Evolutionary conservation across 2,888 invertebrate genomes (phyloP).

Genomic region (Tineola bisselliella): DNA sequence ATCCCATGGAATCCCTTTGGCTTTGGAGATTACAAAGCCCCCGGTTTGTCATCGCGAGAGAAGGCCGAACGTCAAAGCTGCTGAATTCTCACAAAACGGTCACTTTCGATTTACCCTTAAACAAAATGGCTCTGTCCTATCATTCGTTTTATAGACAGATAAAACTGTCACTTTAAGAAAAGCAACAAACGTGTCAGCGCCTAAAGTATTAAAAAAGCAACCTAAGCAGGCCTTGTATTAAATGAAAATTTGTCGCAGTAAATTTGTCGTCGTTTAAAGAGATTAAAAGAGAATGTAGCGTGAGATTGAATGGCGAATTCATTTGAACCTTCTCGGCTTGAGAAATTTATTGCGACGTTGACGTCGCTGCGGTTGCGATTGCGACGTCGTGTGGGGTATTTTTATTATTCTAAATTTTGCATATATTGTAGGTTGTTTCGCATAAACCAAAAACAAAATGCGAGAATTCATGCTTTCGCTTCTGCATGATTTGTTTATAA

Average conservation of each 20-base stretch:
- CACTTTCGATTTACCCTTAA: slow-evolving; percentile 19
- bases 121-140: slow-evolving; percentile 23
- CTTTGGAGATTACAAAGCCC: slow-evolving; percentile 13
- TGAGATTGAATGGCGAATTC: slow-evolving; percentile 58
- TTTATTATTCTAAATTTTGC: slow-evolving; percentile 13
- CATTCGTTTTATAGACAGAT: slow-evolving; percentile 26
- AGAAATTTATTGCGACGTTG: slow-evolving; percentile 46
- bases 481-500: background rate
- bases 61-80: background rate
- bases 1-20: background rate
- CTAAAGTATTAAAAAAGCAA: slow-evolving; percentile 26
- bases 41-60: background rate
- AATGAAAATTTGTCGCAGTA: slow-evolving; percentile 54
- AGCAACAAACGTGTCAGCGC: slow-evolving; percentile 39
- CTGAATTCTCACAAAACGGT: background rate
- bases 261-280: slow-evolving; percentile 58
- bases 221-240: slow-evolving; percentile 36
- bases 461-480: background rate
- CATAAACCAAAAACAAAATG: background rate
- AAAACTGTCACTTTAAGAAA: slow-evolving; percentile 21
- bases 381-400: slow-evolving; percentile 25
- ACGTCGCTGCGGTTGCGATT: slow-evolving; percentile 21
- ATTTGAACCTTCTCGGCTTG: slow-evolving; percentile 39
- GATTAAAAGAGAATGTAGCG: slow-evolving; percentile 62
- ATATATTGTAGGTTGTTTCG: background rate